Base-by-base conservation (phyloP, 92 coral and sea anemone species). In the Heteractis magnifica region DNA sequence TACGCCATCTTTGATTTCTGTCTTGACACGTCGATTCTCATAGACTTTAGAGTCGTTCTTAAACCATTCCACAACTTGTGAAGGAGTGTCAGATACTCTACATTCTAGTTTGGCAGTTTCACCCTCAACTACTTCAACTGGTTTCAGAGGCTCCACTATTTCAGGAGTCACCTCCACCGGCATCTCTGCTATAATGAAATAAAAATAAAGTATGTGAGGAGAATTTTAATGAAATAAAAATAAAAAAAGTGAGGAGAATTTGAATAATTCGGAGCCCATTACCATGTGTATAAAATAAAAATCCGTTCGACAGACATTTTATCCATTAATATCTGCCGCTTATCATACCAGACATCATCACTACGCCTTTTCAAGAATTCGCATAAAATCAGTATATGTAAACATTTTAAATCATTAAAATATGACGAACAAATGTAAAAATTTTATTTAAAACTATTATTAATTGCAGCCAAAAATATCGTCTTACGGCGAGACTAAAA, bases 51-150 rank as follows among this genome's bases (percentile, higher is more conserved):
- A 84, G 51, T 90, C 97, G 72, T 94, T 87, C 74, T 90, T 91
- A 80, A 89, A 92, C 99, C 99, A 97, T 73, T 92, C 90, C 14
- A 97, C 87, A n/a, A 90, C 85, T 44, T 98, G 99, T 7, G 91
- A 79, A 7, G 99, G 99, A 68, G 89, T 86, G 10, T 94, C 98
- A 16, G 78, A 85, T n/a, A 93, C 84, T 77, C 84, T 94, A 75
- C 98, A 97, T 77, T 92, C 92, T 53, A 97, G 94, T 68, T 85
- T 90, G 48, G 92, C 91, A 20, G 83, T 79, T 56, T 82, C 87
- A 14, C 94, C 98, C 88, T 94, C 98, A 53, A 89, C 88, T 21
- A 89, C 92, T 53, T 92, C 95, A 10, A 81, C 85, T 52, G 91
- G 91, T 72, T 90, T 88, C 65, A 97, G 86, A 15, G 94, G 88